Evolutionary conservation across 2,888 invertebrate genomes (phyloP), one percentile per base, ranked within the genome.

Genomic region (Agapostemon virescens): DNA sequence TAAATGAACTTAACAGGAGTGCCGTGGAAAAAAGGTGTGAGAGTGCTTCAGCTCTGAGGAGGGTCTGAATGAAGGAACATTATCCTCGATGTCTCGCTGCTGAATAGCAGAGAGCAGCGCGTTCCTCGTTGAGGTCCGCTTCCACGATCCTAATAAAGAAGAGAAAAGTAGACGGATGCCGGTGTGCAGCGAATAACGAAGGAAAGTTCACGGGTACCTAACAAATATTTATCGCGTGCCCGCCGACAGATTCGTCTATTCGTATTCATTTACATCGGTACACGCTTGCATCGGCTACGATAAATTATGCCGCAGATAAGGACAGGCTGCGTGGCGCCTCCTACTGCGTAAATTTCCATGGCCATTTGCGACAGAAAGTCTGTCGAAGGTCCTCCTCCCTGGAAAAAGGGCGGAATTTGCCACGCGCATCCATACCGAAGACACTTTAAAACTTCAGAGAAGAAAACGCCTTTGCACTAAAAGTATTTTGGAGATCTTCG

Each of bases 271-370:
- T 77, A 67, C 63, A 67, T 45, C n/a, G 55, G 45, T 36, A 38
- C 42, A 49, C 61, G 67, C 38, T n/a, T n/a, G 68, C 61, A 69
- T 58, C 74, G 71, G 23, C 71, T 33, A 69, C 81, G 71, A 79
- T 83, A 76, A 83, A 83, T 83, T 81, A 76, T 68, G 33, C 67
- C 78, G 69, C 76, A 78, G 71, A 71, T 79, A 79, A 73, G 81
- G 66, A 20, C 72, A 70, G 73, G 69, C 42, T 66, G 70, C 61
- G 45, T 26, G 72, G 23, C 61, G 36, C 63, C 49, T 58, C 36
- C 69, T 36, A 63, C 64, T 42, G 55, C 45, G 73, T 68, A 58
- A 77, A 83, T 83, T 81, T 75, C 9, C 81, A 67, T 73, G 49
- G 26, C 67, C 55, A 45, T 69, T 45, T 36, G 68, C 7, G 42